Percentiles rank a stretch among this genome's conserved stretches.
Evolutionary conservation across 1,140 invertebrate species (phyloP).

Genomic region (Leptinotarsa undecemlineata): DNA sequence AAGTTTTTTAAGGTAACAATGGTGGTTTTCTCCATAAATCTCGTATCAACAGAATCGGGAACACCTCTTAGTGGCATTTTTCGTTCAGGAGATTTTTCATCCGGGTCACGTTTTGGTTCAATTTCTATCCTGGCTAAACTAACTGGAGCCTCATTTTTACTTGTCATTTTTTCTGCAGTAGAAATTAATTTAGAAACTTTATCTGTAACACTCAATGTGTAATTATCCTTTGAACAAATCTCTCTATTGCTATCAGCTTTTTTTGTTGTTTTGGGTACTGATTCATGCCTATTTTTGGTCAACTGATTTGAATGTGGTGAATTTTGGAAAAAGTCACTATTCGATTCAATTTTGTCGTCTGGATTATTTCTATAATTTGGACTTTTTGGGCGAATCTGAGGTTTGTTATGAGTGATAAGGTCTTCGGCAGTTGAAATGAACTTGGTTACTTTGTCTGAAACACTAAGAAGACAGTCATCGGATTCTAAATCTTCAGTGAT

Average conservation of each 20-base stretch:
- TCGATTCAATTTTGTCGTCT: not conserved
- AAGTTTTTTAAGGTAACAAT: not conserved
- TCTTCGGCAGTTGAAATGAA: conserved; percentile 67
- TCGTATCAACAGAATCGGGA: not conserved
- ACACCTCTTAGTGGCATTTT: conserved; percentile 3
- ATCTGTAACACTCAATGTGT: conserved; percentile 38
- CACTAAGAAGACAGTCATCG: conserved; percentile 67
- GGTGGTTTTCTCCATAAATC: not conserved
- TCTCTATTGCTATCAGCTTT: no score
- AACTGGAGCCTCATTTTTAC: not conserved
- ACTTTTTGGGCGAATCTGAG: conserved; percentile 47
- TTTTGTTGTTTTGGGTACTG: no score
- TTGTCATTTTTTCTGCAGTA: conserved; percentile 59
- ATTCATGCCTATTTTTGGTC: no score
- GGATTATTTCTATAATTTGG: conserved; percentile 38
- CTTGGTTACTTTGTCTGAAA: conserved; percentile 68
- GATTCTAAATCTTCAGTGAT: conserved; percentile 59
- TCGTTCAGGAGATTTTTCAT: conserved; percentile 30
- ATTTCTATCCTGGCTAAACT: conserved; percentile 38
- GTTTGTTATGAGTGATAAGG: conserved; percentile 54
- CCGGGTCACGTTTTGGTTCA: conserved; percentile 15
- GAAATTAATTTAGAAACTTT: conserved; percentile 67
- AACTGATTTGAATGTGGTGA: no score
- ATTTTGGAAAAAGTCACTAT: no score
- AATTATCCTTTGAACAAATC: not conserved